phyloP scores from a whole-genome alignment of 2,888 invertebrate genomes.

The Xanthorhoe spadicearia region DNA sequence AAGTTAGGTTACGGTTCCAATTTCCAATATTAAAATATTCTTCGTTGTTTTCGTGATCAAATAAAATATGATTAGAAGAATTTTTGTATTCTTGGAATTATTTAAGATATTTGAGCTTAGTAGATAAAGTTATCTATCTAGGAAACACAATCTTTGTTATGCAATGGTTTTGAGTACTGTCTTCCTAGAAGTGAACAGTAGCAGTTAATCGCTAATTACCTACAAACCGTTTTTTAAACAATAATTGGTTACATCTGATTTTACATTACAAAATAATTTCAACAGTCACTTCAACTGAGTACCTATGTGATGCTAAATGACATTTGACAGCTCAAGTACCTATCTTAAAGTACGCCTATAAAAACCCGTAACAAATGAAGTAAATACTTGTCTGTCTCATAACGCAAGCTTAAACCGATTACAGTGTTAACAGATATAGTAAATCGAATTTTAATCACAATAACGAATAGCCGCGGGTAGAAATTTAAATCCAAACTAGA shows the following conservation, averaged over 20 bases:
- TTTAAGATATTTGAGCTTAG: neutral
- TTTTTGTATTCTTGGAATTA: neutral
- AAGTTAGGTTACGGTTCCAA: neutral
- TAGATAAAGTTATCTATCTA: constrained; percentile 1
- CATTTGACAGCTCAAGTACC: no score
- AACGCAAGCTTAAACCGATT: neutral
- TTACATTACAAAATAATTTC: no score
- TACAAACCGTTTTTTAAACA: no score
- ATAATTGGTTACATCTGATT: no score
- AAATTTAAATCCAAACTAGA: neutral
- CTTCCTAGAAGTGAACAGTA: neutral
- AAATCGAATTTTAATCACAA: neutral
- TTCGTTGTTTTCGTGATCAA: neutral
- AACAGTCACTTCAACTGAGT: no score
- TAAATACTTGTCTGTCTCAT: neutral
- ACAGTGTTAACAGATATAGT: neutral
- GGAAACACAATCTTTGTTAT: neutral
- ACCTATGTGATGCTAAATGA: no score
- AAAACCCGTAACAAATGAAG: no score
- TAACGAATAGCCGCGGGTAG: neutral
- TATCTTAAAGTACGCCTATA: no score
- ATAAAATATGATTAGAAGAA: neutral
- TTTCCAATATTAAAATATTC: constrained; percentile 5
- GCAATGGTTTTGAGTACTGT: neutral
- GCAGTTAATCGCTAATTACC: no score